Conservation (phyloP, 2,797 vertebrate genomes). For the Acanthopagrus latus region DNA sequence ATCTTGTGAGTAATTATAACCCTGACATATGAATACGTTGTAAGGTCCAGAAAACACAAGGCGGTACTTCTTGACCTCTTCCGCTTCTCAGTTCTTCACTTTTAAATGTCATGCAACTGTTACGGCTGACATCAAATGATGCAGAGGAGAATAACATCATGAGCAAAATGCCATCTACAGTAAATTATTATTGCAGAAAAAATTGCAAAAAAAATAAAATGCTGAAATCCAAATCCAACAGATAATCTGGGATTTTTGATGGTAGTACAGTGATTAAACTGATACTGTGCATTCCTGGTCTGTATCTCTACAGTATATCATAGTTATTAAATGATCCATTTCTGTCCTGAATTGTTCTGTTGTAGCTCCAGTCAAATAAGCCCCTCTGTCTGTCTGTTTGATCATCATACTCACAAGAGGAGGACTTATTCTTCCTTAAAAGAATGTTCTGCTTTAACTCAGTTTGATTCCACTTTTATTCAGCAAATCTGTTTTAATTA, state of each 20-base stretch:
- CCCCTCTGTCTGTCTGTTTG: not conserved
- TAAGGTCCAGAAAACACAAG: constrained; percentile 32
- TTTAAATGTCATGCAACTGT: constrained; percentile 43
- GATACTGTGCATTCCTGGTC: not conserved
- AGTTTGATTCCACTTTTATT: not conserved
- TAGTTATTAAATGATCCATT: not conserved
- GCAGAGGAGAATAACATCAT: not conserved
- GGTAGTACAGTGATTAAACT: not conserved
- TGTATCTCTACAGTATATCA: not conserved
- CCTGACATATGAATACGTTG: constrained; percentile 42
- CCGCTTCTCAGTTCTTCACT: not conserved
- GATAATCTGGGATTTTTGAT: not conserved
- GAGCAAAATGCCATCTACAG: not conserved
- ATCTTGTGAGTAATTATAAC: constrained; percentile 50
- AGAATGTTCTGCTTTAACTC: not conserved
- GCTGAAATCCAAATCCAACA: not conserved
- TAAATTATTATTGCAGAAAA: not conserved
- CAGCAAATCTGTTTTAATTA: not conserved
- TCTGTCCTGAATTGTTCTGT: not conserved
- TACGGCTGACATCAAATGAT: constrained; percentile 5
- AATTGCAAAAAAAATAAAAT: not conserved
- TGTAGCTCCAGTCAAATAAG: not conserved
- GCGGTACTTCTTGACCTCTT: constrained; percentile 15
- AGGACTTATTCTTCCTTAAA: not conserved
- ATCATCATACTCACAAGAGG: not conserved